Base-by-base conservation (phyloP, 1,140 invertebrate species). In the Drosophila insularis region DNA sequence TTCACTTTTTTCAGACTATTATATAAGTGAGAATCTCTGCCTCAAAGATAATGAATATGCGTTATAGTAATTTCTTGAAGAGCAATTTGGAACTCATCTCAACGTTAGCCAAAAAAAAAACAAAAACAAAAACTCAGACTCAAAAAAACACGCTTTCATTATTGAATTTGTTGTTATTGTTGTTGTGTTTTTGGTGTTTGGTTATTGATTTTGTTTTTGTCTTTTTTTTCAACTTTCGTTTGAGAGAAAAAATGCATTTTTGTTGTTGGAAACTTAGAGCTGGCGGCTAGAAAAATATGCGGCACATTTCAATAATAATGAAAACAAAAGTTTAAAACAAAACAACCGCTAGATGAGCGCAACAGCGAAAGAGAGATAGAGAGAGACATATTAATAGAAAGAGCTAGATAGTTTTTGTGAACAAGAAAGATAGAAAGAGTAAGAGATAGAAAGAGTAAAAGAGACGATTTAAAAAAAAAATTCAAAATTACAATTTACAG, bases 281-380 rank as follows among this genome's bases (percentile, higher is more conserved):
- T 87, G 39, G 65, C 61, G 82, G 82, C 82, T 87, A 89, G 75
- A 87, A 76, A 87, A 79, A 81, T 68, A 78, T 86, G 66, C 78
- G 66, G 37, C 74, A 74, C 58, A 89, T 87, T 89, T 82, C 71
- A 86, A 86, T 82, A 79, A 86, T 79, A 87, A 89, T 87, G 80
- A 87, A 89, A 82, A 77, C 80, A 89, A 87, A 87, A 82, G 84
- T 87, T 85, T 75, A 79, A 79, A 87, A 74, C 17, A 59, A 78
- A 81, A 82, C 53, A 70, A 81, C 82, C 75, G 82, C 79, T 87
- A 87, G 31, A 35, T 53, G 59, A 19, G 35, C 63, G 46, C 14
- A 17, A 50, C 67, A 11, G 61, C 39, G 31, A 65, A 43, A 65
- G 43, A 70, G 46, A 21, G 37, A 53, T 54, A 63, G 40, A 46